Conservation (phyloP, 2,888 invertebrate species). For the Lamproptera curius region DNA sequence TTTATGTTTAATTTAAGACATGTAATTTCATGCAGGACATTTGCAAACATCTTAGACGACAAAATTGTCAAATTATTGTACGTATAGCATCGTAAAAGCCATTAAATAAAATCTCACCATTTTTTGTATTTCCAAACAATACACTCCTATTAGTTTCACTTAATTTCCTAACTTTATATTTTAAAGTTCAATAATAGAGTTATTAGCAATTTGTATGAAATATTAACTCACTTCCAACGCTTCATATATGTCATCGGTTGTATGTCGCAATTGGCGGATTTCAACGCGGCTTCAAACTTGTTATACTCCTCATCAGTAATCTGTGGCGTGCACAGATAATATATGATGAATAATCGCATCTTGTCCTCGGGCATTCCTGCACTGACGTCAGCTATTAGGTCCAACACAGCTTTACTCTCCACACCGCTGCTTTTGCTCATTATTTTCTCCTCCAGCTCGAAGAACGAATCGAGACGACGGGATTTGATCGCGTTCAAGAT, state of each 20-base stretch:
- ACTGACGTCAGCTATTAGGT: constrained; percentile 90
- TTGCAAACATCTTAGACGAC: too few species aligned
- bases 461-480: constrained; percentile 95
- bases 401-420: constrained; percentile 89
- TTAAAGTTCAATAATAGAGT: too few species aligned
- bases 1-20: too few species aligned
- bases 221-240: constrained; percentile 94
- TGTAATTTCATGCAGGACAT: too few species aligned
- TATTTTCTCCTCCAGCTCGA: constrained; percentile 98
- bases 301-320: constrained; percentile 90
- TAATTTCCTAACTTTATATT: too few species aligned
- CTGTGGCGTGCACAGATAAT: constrained; percentile 90
- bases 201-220: too few species aligned
- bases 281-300: constrained; percentile 88
- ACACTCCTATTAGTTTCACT: too few species aligned
- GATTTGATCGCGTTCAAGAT: constrained; percentile 91
- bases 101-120: too few species aligned
- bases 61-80: too few species aligned
- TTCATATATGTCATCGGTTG: constrained; percentile 92
- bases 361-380: constrained; percentile 95
- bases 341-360: constrained; percentile 94
- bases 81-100: too few species aligned
- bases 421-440: constrained; percentile 89
- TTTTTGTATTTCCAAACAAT: too few species aligned
- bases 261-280: constrained; percentile 90